Evolutionary conservation across 2,113 vertebrate species (phyloP).

Genomic region (Corythornis madagascariensis): DNA sequence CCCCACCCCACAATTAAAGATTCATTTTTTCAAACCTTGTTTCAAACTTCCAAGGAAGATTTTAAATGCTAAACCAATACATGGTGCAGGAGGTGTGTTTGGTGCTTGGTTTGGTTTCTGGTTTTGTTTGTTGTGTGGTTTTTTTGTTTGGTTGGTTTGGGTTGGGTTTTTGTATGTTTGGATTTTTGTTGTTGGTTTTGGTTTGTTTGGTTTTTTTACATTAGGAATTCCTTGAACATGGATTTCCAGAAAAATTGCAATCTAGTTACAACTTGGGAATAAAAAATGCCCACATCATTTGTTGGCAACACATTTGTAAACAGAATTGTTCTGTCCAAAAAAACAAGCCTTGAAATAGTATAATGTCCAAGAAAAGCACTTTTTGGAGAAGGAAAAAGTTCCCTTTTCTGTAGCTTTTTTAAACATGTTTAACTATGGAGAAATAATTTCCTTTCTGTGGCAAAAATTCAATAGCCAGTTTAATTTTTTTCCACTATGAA

Average conservation of each 20-base stretch:
- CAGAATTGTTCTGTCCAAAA: background rate
- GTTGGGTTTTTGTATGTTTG: no score
- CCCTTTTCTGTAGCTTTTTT: background rate
- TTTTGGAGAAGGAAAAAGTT: background rate
- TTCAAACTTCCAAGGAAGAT: no score
- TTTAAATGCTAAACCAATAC: no score
- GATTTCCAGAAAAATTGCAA: background rate
- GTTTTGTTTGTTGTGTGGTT: no score
- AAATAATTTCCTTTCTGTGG: background rate
- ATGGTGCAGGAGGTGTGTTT: no score
- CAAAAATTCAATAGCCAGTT: background rate
- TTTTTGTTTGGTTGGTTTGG: no score
- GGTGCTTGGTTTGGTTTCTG: no score
- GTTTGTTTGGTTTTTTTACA: background rate
- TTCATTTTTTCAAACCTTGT: background rate
- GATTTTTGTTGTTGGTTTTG: background rate
- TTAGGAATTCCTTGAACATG: background rate
- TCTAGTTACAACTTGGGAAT: background rate
- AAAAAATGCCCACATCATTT: accelerated
- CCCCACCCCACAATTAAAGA: background rate
- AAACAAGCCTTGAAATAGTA: background rate
- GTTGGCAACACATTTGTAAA: background rate
- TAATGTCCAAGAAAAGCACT: background rate
- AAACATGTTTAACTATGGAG: background rate
- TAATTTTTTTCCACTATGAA: background rate